phyloP scores from a whole-genome alignment of 2,797 vertebrate species.

The Hapalemur alaotrensis region DNA sequence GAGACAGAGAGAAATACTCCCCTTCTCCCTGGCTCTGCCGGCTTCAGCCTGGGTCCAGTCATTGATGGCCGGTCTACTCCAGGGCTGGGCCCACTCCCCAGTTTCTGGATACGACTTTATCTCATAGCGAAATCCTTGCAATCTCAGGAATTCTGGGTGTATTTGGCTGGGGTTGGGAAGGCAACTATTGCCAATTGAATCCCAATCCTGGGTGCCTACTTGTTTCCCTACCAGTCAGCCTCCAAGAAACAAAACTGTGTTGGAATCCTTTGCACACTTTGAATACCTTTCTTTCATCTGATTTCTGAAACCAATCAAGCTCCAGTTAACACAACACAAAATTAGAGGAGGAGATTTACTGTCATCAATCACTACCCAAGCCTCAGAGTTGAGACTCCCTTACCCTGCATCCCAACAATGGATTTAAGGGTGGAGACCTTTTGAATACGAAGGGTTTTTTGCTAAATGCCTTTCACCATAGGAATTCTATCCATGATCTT shows the following conservation, averaged over 20 bases:
- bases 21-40: not conserved
- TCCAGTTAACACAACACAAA: not conserved
- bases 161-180: not conserved
- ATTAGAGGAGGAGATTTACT: not conserved
- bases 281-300: not conserved
- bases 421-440: not conserved
- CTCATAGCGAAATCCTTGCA: not conserved
- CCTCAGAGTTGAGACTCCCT: not conserved
- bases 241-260: not conserved
- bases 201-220: not conserved
- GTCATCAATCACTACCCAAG: not conserved
- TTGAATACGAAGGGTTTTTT: not conserved
- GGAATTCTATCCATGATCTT: not conserved
- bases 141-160: not conserved
- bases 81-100: not conserved
- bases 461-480: not conserved
- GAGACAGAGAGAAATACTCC: fast-evolving
- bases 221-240: not conserved
- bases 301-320: not conserved
- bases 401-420: not conserved
- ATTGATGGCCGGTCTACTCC: not conserved
- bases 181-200: not conserved
- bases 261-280: not conserved
- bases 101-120: not conserved
- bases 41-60: not conserved